These are phyloP conservation scores for Athalia circularis DNA, from an alignment of 2,888 invertebrate species.

Conservation along the genomic window DNA sequence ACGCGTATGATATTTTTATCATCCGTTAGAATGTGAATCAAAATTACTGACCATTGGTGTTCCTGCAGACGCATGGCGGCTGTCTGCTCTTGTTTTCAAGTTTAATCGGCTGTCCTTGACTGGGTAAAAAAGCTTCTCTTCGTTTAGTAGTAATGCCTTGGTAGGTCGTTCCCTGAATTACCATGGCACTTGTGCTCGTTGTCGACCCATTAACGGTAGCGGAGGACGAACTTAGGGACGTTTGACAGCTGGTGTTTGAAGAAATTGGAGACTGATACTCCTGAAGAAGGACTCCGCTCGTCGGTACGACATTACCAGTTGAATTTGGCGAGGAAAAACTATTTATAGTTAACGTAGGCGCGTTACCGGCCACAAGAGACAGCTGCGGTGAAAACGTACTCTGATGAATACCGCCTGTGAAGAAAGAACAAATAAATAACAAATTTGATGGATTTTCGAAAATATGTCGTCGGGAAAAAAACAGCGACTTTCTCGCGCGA, in stretches of 20 bases:
- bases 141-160: slow-evolving; percentile 61
- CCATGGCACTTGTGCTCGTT: slow-evolving; percentile 60
- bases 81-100: slow-evolving; percentile 69
- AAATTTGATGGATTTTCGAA: not conserved
- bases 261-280: slow-evolving; percentile 76
- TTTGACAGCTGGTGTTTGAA: slow-evolving; percentile 75
- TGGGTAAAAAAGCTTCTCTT: slow-evolving; percentile 67
- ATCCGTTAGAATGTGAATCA: too few relatives aligned
- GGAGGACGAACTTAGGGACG: slow-evolving; percentile 67
- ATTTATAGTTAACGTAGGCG: slow-evolving; percentile 67
- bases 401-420: slow-evolving; percentile 66
- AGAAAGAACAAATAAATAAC: not conserved
- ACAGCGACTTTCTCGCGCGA: not conserved
- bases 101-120: slow-evolving; percentile 70
- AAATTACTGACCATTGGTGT: slow-evolving; percentile 63
- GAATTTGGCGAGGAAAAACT: slow-evolving; percentile 68
- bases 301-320: slow-evolving; percentile 62
- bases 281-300: slow-evolving; percentile 67
- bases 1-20: too few relatives aligned
- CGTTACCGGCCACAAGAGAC: slow-evolving; percentile 67
- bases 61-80: slow-evolving; percentile 67
- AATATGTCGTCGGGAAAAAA: too few relatives aligned
- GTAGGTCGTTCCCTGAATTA: slow-evolving; percentile 62
- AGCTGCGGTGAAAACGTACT: slow-evolving; percentile 68
- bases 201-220: slow-evolving; percentile 62